Base-by-base conservation (phyloP, 2,888 invertebrate genomes). In the Osedax fenrisi region DNA sequence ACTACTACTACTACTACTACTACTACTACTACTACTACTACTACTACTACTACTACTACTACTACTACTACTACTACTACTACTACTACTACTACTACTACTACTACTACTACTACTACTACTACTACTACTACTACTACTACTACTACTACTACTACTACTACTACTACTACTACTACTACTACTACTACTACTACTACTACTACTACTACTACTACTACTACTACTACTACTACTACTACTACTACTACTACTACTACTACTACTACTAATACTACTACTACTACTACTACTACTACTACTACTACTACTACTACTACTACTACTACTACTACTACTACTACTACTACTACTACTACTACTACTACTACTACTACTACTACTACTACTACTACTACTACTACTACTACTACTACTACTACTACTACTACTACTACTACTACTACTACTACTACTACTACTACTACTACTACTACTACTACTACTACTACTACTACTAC, bases 61-160 rank as follows among this genome's bases (percentile, higher is more conserved):
- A 17, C 41, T 41, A 41, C 41, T 10, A 17, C 41, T 41, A 41
- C 41, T 10, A 17, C 41, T 41, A 41, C 41, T 41, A 17, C 41
- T 41, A 41, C 41, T 10, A 17, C 41, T 41, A 41, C 41, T 41
- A 17, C 41, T 41, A 41, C 41, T 41, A 17, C 41, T 41, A 41
- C 41, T 10, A 17, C 41, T 41, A 41, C 41, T 41, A 17, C 41
- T 41, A 41, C 5, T 10, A 17, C 41, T 41, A 41, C 41, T 41
- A 17, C 41, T 41, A 41, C 41, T 41, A 17, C 41, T 41, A 41
- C 17, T 41, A 17, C 41, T 41, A 41, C 41, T 41, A 17, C 41
- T 41, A 74, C 72, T 74, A 73, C 72, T 74, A 74, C 72, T 74
- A 5, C 72, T 74, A 74, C 72, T 74, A 41, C 72, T 74, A 74